Evolutionary conservation across 2,797 vertebrate species (phyloP), one percentile per base, ranked within the genome.

Genomic region (Simalia tracyae): DNA sequence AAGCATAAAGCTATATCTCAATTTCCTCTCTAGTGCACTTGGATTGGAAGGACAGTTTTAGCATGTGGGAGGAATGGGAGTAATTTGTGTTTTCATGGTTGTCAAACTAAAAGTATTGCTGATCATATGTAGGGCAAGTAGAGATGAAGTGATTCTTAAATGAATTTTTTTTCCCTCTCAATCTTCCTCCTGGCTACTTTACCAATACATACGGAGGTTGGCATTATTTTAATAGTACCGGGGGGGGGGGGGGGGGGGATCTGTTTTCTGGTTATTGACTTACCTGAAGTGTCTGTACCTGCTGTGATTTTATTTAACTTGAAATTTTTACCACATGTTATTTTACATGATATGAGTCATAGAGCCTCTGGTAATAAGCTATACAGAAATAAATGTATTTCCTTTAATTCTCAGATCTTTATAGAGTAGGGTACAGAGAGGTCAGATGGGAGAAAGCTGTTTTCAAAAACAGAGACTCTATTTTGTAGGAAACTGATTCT

Each of bases 31-130:
- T 87, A 26, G 8, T 87, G 12, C 8, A 19, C 42, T 85, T 93
- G 72, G 42, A 57, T 60, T 19, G 42, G 19, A 85, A 93, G 90
- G 94, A 95, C 94, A 94, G 94, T 50, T 86, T 94, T 89, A 93
- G 94, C 90, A 92, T 91, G 92, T 92, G 56, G 76, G 61, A 91
- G 60, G 84, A 36, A 56, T 60, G 46, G 72, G 59, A 91, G 84
- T 87, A 87, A 91, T 63, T 89, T 92, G 50, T 85, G 87, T 86
- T 93, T 94, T 90, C 72, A 93, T 66, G 68, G 85, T 92, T 93
- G 85, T 90, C 91, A 90, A 84, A 92, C 22, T 84, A 50, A 68
- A 87, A 68, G 81, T 91, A 93, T 90, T 90, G 61, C 93, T 87
- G 91, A 68, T 93, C 60, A 22, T 92, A 87, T 92, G 60, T 89